Evolutionary conservation across 2,888 invertebrate genomes (phyloP), one percentile per base, ranked within the genome.

Genomic region (Mesopsocus fuscifrons): DNA sequence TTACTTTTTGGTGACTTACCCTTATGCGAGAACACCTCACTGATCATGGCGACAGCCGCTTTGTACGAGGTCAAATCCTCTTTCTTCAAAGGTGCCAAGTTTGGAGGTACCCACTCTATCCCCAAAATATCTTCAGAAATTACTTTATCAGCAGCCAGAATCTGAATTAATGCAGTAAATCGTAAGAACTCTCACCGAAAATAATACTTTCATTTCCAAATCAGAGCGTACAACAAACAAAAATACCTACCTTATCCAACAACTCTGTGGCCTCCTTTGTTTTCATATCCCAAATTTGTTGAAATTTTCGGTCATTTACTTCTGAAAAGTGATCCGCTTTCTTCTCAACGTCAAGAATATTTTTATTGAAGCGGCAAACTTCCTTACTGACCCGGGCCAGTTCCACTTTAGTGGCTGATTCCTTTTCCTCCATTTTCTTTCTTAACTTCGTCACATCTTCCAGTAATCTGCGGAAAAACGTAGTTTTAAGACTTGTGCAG

Each of bases 331-430:
- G 71, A 46, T 69, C 63, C 0, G 77, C 71, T 54, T 83, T 82
- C n/a, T 65, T 63, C 54, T 81, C 75, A 41, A 81, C 61, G 15
- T 79, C 76, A 2, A 67, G 60, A 59, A 83, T 77, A 45, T 68
- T 69, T 48, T 69, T 66, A 53, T 78, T 74, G 34, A 79, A 57
- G 51, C 73, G 74, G 2, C 68, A 60, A 2, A 83, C 74, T 53
- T 87, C 82, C 1, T 68, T 64, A 1, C 72, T 71, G 1, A 84
- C 65, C 53, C 72, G 75, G 8, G 69, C 60, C 49, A 81, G 77
- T 53, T 81, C 76, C 17, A 64, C 60, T 9, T 70, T 66, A 0
- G 77, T 75, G 20, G 68, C 71, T 45, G 69, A 71, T 35, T 77
- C 72, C 11, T 78, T 71, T 26, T 76, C 73, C 0, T 65, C 62